Conservation (phyloP, 2,888 invertebrate genomes). For the Cheilosia impressa region DNA sequence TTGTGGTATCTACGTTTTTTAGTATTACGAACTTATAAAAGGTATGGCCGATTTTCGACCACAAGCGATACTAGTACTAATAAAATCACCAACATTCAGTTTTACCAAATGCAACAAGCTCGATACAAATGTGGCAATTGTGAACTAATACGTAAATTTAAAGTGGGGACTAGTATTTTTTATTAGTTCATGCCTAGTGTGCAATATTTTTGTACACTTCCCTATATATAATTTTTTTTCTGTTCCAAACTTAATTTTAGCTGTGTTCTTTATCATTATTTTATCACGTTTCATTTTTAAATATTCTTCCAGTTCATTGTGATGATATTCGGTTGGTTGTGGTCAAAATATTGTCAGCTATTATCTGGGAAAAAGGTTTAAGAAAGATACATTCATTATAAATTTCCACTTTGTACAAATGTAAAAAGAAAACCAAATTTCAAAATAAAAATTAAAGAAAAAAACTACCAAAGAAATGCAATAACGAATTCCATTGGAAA, state of each 20-base stretch:
- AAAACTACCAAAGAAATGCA: conserved; percentile 5
- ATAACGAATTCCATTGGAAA: conserved; percentile 23
- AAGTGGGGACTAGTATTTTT: no score
- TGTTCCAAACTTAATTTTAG: background rate
- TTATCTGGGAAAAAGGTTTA: conserved; percentile 53
- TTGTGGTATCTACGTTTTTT: no score
- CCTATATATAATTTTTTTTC: background rate
- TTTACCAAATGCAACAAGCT: no score
- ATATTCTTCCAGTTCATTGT: conserved; percentile 67
- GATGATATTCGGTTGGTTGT: conserved; percentile 69
- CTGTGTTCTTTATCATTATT: conserved; percentile 1
- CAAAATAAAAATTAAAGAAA: background rate
- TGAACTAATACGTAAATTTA: no score
- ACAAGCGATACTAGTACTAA: no score
- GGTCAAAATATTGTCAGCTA: conserved; percentile 60
- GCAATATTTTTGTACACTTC: no score
- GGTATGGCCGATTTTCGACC: no score
- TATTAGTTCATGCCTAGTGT: no score
- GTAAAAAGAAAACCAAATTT: conserved; percentile 21
- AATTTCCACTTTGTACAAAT: conserved; percentile 24
- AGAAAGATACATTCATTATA: conserved; percentile 19
- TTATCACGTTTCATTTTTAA: conserved; percentile 38
- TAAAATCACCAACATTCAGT: no score
- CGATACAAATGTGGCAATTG: no score
- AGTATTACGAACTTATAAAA: no score